A percentile compares a stretch with the other conserved stretches of the same genome.
phyloP scores from a whole-genome alignment of 2,797 vertebrate genomes.

The Rhinichthys osculus region DNA sequence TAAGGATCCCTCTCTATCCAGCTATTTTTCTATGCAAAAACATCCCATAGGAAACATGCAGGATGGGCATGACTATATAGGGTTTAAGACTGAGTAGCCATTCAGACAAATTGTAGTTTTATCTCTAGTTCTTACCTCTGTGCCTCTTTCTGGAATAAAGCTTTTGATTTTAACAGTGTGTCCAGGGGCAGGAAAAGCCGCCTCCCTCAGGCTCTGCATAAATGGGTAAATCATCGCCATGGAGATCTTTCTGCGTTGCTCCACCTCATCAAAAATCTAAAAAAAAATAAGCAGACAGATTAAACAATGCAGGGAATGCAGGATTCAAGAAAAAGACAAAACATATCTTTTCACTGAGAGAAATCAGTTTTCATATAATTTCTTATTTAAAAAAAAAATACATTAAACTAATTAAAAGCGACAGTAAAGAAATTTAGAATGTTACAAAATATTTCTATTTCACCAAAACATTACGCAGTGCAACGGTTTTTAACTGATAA shows the following conservation, averaged over 20 bases:
- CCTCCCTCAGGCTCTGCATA: conserved; percentile 95
- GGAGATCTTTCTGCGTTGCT: conserved; percentile 93
- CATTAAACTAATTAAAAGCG: background rate
- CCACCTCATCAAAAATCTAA: conserved; percentile 95
- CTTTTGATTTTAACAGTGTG: conserved; percentile 94
- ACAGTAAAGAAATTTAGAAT: background rate
- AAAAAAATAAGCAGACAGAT: conserved; percentile 4
- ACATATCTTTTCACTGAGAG: background rate
- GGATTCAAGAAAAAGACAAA: background rate
- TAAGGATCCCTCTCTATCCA: background rate
- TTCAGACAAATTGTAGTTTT: background rate
- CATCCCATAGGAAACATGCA: background rate
- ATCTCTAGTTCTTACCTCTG: conserved; percentile 76
- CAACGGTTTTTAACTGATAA: background rate
- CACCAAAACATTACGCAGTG: background rate
- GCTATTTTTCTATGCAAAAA: background rate
- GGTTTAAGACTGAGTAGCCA: background rate
- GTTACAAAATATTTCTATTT: background rate
- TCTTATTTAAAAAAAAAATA: too few species aligned
- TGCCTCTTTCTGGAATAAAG: conserved; percentile 94
- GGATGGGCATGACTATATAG: background rate
- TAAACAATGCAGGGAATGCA: background rate
- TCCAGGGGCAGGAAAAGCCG: conserved; percentile 90
- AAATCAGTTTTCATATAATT: background rate
- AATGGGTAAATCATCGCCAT: conserved; percentile 96